Evolutionary conservation across 2,113 vertebrate species (phyloP), one percentile per base, ranked within the genome.

Genomic region (Nanorana parkeri): DNA sequence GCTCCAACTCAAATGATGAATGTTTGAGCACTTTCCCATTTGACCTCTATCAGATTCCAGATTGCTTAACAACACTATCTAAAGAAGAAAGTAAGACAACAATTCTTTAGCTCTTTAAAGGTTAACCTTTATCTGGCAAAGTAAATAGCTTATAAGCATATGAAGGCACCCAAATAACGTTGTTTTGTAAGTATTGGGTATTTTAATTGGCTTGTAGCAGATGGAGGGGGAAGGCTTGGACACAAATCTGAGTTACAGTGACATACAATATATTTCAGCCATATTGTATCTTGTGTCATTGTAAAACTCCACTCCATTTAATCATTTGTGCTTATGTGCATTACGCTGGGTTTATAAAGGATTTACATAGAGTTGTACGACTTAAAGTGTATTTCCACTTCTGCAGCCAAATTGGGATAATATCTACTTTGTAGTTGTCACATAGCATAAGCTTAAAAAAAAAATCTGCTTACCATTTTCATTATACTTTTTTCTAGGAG

Each of bases 201-300:
- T 60, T 76, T 67, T 68, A 83, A 82, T 74, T 81, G 80, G 69
- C 52, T 74, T 54, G 51, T 58, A 41, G 68, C 79, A 81, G 79
- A 81, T 73, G 68, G 66, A 64, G 58, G 67, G 32, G 67, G 21
- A 24, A 10, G 54, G 13, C 23, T 81, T 54, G 64, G 63, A 26
- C 21, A 55, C 29, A 68, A 68, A 76, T 76, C 51, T 68, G 64
- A 72, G 80, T 74, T 65, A 83, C 19, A 60, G 52, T 60, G 65
- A 76, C 72, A 75, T 63, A 51, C 76, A 47, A 47, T 47, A 47
- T 1, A 47, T 76, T 67, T 56, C 52, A 21, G 29, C 41, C 23
- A 83, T 13, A 60, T 66, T 55, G 66, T 81, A 52, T 24, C 56
- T 8, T 29, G 68, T 80, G 26, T 71, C 19, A 72, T 17, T 41